A percentile compares a stretch with the other conserved stretches of the same genome.
phyloP scores from a whole-genome alignment of 2,113 vertebrate species.

The Poicephalus gulielmi region DNA sequence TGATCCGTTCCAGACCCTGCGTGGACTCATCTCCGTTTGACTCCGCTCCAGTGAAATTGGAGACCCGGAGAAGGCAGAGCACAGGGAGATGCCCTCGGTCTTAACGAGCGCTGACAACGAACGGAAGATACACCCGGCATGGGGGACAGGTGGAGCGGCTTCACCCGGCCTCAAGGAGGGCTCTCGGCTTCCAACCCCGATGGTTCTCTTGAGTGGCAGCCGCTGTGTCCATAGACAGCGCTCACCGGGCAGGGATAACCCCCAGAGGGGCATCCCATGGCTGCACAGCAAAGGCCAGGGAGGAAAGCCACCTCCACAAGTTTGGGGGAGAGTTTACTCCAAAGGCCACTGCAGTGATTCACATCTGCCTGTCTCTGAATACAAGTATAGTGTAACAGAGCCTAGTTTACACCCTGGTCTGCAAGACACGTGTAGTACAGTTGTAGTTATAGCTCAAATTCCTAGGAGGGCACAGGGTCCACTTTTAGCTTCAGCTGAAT shows the following conservation, averaged over 20 bases:
- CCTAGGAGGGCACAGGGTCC: conserved; percentile 12
- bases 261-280: not conserved
- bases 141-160: conserved; percentile 24
- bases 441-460: conserved; percentile 3
- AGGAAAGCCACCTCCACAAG: not conserved
- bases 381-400: not conserved
- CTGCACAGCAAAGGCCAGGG: not conserved
- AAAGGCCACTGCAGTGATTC: not conserved
- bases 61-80: conserved; percentile 40
- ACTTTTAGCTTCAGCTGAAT: not conserved
- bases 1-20: conserved; percentile 69
- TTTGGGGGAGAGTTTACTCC: not conserved
- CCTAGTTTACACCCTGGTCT: not conserved
- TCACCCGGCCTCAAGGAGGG: rapidly evolving
- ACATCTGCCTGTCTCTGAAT: rapidly evolving
- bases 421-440: not conserved
- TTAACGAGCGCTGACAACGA: conserved; percentile 56
- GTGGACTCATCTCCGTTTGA: conserved; percentile 17
- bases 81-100: conserved; percentile 25
- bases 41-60: conserved; percentile 70
- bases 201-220: not conserved
- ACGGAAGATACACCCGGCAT: conserved; percentile 44
- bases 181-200: not conserved
- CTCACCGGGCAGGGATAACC: rapidly evolving
- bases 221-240: not conserved